Percentiles rank a stretch among this genome's conserved stretches.
These are phyloP conservation scores for Sipha maydis DNA, from an alignment of 2,888 invertebrate species.

Conservation along the genomic window DNA sequence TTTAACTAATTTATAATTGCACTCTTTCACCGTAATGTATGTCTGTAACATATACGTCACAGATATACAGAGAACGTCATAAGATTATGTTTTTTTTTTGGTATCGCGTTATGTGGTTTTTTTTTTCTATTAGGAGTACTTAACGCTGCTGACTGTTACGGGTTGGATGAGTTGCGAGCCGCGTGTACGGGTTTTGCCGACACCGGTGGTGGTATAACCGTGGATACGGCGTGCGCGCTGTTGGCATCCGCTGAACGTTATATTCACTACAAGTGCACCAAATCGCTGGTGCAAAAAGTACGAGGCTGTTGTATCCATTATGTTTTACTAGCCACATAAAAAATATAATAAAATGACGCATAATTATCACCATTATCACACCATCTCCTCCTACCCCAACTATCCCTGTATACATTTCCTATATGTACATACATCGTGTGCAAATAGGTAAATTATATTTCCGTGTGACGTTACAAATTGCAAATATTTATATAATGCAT, in stretches of 20 bases:
- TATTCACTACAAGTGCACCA: slow-evolving; percentile 95
- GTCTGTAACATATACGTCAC: too few species aligned
- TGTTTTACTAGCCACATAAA: background rate
- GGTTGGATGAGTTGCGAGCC: slow-evolving; percentile 85
- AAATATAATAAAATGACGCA: background rate
- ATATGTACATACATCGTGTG: background rate
- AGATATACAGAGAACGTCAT: too few species aligned
- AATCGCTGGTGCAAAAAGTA: slow-evolving; percentile 91
- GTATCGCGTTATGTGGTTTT: background rate
- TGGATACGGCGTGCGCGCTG: slow-evolving; percentile 92
- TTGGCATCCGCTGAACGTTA: slow-evolving; percentile 92
- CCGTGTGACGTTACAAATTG: background rate
- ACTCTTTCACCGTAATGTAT: too few species aligned
- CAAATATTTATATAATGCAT: background rate
- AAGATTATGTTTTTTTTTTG: background rate
- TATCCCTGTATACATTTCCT: background rate
- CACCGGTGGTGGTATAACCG: slow-evolving; percentile 93
- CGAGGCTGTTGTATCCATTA: slow-evolving; percentile 62
- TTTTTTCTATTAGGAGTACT: slow-evolving; percentile 78
- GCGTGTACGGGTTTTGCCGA: slow-evolving; percentile 93
- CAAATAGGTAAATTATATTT: background rate
- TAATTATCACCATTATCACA: background rate
- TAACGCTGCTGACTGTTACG: slow-evolving; percentile 96
- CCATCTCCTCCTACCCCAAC: background rate
- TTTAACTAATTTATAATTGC: too few species aligned